These are phyloP conservation scores for Autographa gamma DNA, from an alignment of 2,888 invertebrate species.

Conservation along the genomic window DNA sequence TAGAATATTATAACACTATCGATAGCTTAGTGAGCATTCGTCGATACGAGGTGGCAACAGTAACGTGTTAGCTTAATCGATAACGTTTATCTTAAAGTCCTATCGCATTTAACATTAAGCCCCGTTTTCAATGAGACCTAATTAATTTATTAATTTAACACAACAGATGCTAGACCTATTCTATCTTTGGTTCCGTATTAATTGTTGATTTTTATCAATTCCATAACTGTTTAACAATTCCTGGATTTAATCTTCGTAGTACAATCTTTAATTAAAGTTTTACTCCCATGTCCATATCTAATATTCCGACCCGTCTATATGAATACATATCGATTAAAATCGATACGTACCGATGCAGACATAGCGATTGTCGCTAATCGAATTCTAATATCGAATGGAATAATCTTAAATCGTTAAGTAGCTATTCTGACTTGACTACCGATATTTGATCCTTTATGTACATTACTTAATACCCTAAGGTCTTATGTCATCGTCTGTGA, in stretches of 20 bases:
- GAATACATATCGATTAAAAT: slow-evolving; percentile 48
- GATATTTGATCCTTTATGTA: slow-evolving; percentile 82
- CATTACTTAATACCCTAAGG: slow-evolving; percentile 76
- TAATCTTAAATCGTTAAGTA: slow-evolving; percentile 60
- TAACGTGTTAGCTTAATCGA: slow-evolving; percentile 37
- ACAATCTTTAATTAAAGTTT: slow-evolving; percentile 50
- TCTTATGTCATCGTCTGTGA: slow-evolving; percentile 76
- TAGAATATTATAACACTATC: slow-evolving; percentile 45
- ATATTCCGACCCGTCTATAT: slow-evolving; percentile 41
- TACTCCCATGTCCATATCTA: slow-evolving; percentile 43
- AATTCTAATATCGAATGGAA: slow-evolving; percentile 53
- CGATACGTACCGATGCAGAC: slow-evolving; percentile 47
- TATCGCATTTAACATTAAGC: slow-evolving; percentile 28
- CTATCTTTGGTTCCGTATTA: slow-evolving; percentile 82
- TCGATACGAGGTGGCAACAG: slow-evolving; percentile 54
- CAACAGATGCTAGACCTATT: slow-evolving; percentile 58
- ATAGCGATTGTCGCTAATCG: slow-evolving; percentile 44
- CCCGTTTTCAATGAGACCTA: slow-evolving; percentile 42
- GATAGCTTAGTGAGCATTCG: slow-evolving; percentile 54
- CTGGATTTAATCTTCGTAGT: slow-evolving; percentile 65
- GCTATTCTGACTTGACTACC: slow-evolving; percentile 69
- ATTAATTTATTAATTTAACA: slow-evolving; percentile 48
- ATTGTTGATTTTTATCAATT: slow-evolving; percentile 81
- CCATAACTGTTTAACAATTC: slow-evolving; percentile 81
- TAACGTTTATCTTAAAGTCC: slow-evolving; percentile 45